These are phyloP conservation scores for Melanerpes aurifrons DNA, from an alignment of 2,113 vertebrate species.

Conservation along the genomic window DNA sequence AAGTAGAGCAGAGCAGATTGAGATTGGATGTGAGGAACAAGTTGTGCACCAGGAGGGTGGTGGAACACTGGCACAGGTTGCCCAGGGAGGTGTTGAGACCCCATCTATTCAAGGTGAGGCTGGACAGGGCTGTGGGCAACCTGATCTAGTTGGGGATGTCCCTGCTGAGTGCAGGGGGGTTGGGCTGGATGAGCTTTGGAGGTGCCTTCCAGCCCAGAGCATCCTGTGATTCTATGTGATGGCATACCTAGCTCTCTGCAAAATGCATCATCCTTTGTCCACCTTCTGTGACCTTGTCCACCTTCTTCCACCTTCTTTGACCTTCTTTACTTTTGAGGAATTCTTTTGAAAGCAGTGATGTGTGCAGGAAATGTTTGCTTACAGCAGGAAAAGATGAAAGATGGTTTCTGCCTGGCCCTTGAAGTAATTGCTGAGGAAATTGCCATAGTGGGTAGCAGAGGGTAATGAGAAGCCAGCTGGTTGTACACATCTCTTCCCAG, in stretches of 20 bases:
- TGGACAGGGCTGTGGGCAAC: too few relatives aligned
- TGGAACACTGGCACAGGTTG: too few relatives aligned
- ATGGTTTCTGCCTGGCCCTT: constrained; percentile 14
- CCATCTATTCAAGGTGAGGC: too few relatives aligned
- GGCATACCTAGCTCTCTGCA: background rate
- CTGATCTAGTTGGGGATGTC: too few relatives aligned
- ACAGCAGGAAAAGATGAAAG: background rate
- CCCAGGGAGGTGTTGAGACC: too few relatives aligned
- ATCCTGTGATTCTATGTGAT: background rate
- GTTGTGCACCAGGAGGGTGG: too few relatives aligned
- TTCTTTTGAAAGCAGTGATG: background rate
- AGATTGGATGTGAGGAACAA: too few relatives aligned
- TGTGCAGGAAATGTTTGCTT: constrained; percentile 30
- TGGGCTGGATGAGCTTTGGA: too few relatives aligned
- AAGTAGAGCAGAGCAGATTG: too few relatives aligned
- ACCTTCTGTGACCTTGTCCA: background rate
- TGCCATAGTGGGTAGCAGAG: background rate
- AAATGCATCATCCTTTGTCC: background rate
- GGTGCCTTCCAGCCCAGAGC: too few relatives aligned
- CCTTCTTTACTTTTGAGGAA: background rate
- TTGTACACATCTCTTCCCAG: background rate
- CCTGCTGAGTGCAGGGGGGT: too few relatives aligned
- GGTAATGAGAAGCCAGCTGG: background rate
- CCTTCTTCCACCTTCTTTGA: background rate
- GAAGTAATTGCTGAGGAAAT: background rate